A percentile compares a stretch with the other conserved stretches of the same genome.
These are phyloP conservation scores for Cybosia mesomella DNA, from an alignment of 2,888 invertebrate genomes.

Conservation along the genomic window DNA sequence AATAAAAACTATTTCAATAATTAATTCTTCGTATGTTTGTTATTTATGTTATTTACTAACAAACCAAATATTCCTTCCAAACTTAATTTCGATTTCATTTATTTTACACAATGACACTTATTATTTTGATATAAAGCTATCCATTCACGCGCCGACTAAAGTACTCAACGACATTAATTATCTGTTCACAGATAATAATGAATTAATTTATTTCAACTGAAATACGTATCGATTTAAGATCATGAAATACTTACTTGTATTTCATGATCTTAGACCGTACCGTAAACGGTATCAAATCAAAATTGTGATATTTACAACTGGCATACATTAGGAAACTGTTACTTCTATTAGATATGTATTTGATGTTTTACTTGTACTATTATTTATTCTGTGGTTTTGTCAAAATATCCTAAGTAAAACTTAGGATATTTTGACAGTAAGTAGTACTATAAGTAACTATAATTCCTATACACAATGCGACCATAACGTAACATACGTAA, in stretches of 20 bases:
- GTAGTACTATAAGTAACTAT: background rate
- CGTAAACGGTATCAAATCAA: background rate
- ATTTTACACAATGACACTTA: slow-evolving; percentile 41
- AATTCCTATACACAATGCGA: too few species aligned
- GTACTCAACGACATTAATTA: slow-evolving; percentile 25
- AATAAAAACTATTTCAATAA: slow-evolving; percentile 5
- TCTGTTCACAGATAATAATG: slow-evolving; percentile 33
- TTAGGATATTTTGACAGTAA: background rate
- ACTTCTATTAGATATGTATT: background rate
- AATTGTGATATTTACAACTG: background rate
- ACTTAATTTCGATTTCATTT: slow-evolving; percentile 43
- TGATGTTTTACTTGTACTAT: too few species aligned
- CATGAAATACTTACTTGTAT: background rate
- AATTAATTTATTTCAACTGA: slow-evolving; percentile 40
- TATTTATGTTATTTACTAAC: slow-evolving; percentile 6
- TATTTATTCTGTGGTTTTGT: too few species aligned
- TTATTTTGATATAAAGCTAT: slow-evolving; percentile 37
- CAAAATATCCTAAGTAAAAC: too few species aligned
- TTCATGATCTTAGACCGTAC: too few species aligned
- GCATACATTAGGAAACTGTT: background rate
- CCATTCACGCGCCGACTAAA: slow-evolving; percentile 40
- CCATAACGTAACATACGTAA: background rate
- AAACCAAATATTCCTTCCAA: slow-evolving; percentile 22
- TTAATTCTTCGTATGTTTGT: slow-evolving; percentile 9
- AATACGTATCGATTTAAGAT: slow-evolving; percentile 24